Evolutionary conservation across 2,888 invertebrate species (phyloP).

Genomic region (Volucella inflata): DNA sequence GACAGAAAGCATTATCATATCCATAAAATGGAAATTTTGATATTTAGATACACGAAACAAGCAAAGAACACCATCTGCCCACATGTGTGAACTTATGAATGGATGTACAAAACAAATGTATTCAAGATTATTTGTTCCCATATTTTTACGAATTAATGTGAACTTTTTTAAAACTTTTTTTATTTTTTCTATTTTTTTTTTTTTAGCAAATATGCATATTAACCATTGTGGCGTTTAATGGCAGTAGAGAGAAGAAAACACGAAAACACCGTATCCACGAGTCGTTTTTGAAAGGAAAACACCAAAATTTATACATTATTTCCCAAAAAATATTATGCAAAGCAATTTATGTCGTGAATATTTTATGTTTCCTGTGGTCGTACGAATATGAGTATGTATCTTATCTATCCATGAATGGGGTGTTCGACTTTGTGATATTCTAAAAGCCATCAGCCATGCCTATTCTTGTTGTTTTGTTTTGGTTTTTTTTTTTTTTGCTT

Average conservation of each 20-base stretch:
- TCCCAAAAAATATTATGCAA: conserved; percentile 2
- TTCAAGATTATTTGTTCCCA: no score
- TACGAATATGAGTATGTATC: not conserved
- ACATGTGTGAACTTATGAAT: conserved; percentile 43
- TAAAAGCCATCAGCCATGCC: not conserved
- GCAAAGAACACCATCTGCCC: conserved; percentile 35
- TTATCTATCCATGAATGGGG: conserved; percentile 19
- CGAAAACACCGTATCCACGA: not conserved
- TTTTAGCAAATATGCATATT: conserved; percentile 6
- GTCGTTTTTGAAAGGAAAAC: not conserved
- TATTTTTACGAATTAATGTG: conserved; percentile 12
- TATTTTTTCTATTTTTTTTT: not conserved
- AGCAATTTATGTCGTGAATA: conserved; percentile 9
- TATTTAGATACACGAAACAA: conserved; percentile 25
- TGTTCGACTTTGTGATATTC: not conserved
- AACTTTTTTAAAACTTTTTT: not conserved
- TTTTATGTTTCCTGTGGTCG: conserved; percentile 35
- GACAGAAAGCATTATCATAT: conserved; percentile 48
- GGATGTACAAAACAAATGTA: conserved; percentile 23
- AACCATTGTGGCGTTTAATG: not conserved
- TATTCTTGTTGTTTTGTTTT: conserved; percentile 4
- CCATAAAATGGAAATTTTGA: conserved; percentile 59
- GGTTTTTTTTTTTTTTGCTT: no score
- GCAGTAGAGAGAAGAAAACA: not conserved
- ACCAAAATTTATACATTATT: not conserved